A percentile compares a stretch with the other conserved stretches of the same genome.
Conservation (phyloP, 1,140 invertebrate genomes). For the Leptinotarsa lineolata region DNA sequence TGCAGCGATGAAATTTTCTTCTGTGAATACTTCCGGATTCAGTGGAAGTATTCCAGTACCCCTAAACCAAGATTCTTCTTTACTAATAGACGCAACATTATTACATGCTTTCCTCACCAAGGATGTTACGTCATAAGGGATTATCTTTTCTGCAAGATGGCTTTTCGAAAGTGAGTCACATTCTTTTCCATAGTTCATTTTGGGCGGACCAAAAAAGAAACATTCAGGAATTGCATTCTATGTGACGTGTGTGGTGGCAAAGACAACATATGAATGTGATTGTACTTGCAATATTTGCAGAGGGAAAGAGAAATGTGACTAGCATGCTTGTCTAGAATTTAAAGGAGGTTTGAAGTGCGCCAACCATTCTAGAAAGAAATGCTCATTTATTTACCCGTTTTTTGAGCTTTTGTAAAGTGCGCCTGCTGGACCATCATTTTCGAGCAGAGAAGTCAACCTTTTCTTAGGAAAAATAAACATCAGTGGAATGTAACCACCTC, state of each 20-base stretch:
- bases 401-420: constrained; percentile 43
- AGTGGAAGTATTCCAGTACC: constrained; percentile 37
- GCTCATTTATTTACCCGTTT: constrained; percentile 49
- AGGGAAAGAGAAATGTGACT: constrained; percentile 33
- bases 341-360: constrained; percentile 34
- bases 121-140: constrained; percentile 29
- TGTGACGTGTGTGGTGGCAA: no score
- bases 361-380: constrained; percentile 34
- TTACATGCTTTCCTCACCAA: constrained; percentile 34
- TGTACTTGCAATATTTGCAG: constrained; percentile 32
- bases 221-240: constrained; percentile 35
- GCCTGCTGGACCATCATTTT: constrained; percentile 48
- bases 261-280: no score
- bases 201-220: constrained; percentile 28
- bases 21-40: constrained; percentile 33
- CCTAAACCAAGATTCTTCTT: constrained; percentile 35
- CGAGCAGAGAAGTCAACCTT: constrained; percentile 35
- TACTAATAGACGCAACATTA: constrained; percentile 30
- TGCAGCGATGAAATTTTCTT: constrained; percentile 31
- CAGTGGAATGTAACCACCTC: constrained; percentile 29
- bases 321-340: constrained; percentile 48
- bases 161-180: constrained; percentile 30
- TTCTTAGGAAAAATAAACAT: constrained; percentile 38
- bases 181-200: constrained; percentile 28
- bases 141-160: constrained; percentile 36